phyloP scores from a whole-genome alignment of 2,888 invertebrate genomes.

The Metalampra italica region DNA sequence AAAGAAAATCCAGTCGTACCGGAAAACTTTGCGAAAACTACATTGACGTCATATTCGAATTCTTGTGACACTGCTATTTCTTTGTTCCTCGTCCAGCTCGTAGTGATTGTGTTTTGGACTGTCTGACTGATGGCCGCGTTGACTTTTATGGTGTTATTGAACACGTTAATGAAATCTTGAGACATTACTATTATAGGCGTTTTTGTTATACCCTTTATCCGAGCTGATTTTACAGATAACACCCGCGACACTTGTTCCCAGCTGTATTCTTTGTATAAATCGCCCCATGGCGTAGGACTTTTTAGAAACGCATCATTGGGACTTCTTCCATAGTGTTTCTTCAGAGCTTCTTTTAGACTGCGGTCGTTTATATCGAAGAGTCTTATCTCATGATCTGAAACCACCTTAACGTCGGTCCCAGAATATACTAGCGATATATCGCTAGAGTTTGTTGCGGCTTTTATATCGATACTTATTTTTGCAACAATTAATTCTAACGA shows the following conservation, averaged over 20 bases:
- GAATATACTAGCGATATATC: conserved; percentile 32
- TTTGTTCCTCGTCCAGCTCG: conserved; percentile 43
- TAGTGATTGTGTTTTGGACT: conserved; percentile 52
- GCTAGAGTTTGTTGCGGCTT: conserved; percentile 18
- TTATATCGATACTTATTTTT: conserved; percentile 40
- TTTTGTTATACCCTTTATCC: conserved; percentile 28
- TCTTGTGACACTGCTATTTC: conserved; percentile 47
- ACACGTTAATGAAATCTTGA: conserved; percentile 52
- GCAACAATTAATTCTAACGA: conserved; percentile 10
- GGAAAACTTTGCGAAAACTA: conserved; percentile 41
- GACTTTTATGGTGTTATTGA: conserved; percentile 50
- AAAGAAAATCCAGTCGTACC: conserved; percentile 47
- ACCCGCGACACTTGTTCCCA: conserved; percentile 52
- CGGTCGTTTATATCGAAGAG: conserved; percentile 36
- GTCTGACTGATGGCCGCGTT: conserved; percentile 55
- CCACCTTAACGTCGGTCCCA: conserved; percentile 37
- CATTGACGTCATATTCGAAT: conserved; percentile 49
- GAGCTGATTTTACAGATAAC: conserved; percentile 38
- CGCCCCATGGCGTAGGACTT: conserved; percentile 64
- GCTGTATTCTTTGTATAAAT: conserved; percentile 47
- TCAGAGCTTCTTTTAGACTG: conserved; percentile 36
- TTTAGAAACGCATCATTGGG: conserved; percentile 42
- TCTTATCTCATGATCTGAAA: conserved; percentile 38
- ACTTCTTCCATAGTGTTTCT: conserved; percentile 33
- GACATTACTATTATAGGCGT: conserved; percentile 38